These are phyloP conservation scores for Petrolisthes manimaculis DNA, from an alignment of 2,888 invertebrate genomes.

Conservation along the genomic window DNA sequence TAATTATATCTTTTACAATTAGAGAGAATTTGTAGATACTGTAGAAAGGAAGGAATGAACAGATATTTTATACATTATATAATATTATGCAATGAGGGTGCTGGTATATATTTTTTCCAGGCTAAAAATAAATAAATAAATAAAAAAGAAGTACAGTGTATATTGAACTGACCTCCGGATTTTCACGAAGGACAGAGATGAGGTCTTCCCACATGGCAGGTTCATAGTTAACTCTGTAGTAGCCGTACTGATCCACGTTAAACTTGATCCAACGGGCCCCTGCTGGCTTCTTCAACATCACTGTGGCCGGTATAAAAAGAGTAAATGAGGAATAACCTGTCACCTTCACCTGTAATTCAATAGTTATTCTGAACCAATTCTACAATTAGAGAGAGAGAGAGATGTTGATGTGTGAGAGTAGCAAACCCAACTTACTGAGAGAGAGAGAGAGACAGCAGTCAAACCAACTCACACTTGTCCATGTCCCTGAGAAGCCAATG, in stretches of 20 bases:
- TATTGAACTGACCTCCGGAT: conserved; percentile 70
- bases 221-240: conserved; percentile 88
- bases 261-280: conserved; percentile 81
- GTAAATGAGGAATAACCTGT: background rate
- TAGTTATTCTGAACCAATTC: background rate
- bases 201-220: conserved; percentile 77
- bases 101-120: background rate
- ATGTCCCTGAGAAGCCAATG: conserved; percentile 70
- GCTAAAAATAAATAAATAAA: conserved; percentile 21
- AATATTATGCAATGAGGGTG: background rate
- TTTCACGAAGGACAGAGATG: conserved; percentile 70
- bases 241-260: conserved; percentile 87
- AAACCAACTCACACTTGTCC: conserved; percentile 66
- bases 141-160: background rate
- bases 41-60: background rate
- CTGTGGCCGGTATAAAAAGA: conserved; percentile 16
- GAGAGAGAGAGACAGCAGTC: conserved; percentile 63
- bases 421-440: background rate
- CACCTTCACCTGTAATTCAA: background rate
- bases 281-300: conserved; percentile 64
- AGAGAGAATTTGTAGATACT: background rate
- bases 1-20: background rate
- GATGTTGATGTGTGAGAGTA: background rate
- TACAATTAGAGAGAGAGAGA: too few species aligned
- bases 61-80: background rate